phyloP scores from a whole-genome alignment of 2,113 vertebrate species.

The Eptatretus burgeri region DNA sequence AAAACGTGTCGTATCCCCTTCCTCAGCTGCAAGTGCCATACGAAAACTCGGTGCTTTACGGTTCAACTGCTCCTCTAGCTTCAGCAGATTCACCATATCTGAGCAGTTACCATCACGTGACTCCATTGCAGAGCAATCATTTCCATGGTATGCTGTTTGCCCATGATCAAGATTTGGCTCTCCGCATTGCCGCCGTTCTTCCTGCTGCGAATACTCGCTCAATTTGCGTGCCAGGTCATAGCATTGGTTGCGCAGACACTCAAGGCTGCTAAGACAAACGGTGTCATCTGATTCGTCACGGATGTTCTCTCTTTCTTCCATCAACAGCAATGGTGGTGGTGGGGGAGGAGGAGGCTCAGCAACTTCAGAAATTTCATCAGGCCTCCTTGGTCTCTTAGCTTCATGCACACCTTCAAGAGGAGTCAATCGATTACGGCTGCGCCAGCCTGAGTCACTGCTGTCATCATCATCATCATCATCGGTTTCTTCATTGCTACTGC shows the following conservation, averaged over 20 bases:
- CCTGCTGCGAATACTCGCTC: conserved; percentile 6
- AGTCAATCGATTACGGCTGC: background rate
- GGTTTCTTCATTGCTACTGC: background rate
- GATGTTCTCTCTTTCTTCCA: background rate
- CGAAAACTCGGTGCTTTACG: background rate
- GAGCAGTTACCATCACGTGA: background rate
- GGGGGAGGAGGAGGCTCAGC: no score
- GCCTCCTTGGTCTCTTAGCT: conserved; percentile 4
- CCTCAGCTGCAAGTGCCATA: background rate
- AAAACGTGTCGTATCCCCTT: background rate
- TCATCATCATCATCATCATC: background rate
- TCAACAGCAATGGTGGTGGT: background rate
- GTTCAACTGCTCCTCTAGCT: conserved; percentile 5
- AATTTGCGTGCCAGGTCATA: conserved; percentile 2
- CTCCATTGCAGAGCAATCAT: background rate
- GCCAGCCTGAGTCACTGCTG: background rate
- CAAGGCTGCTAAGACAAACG: conserved; percentile 4
- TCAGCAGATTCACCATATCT: conserved; percentile 4
- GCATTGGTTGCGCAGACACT: conserved; percentile 4
- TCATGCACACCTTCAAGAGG: background rate
- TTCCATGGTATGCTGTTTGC: no score
- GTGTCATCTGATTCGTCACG: background rate
- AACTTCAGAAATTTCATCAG: background rate
- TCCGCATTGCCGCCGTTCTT: background rate
- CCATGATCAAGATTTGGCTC: background rate